These are phyloP conservation scores for Vicugna pacos DNA, from an alignment of 2,113 vertebrate species.

Conservation along the genomic window DNA sequence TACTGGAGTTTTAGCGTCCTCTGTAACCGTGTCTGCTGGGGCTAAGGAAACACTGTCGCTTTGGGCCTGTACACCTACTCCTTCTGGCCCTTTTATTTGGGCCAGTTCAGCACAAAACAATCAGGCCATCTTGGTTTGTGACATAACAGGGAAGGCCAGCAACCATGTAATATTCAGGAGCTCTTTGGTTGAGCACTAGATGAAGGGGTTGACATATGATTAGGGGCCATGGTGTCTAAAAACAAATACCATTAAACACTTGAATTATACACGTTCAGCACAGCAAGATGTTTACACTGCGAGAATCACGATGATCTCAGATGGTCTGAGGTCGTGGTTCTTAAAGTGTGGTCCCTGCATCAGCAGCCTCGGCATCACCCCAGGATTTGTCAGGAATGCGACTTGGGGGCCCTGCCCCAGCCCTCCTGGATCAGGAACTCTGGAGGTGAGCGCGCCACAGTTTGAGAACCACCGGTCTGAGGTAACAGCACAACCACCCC, in stretches of 20 bases:
- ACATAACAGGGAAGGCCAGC: neutral
- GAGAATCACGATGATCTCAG: constrained; percentile 16
- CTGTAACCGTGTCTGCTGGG: neutral
- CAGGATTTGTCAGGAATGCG: neutral
- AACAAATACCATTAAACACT: neutral
- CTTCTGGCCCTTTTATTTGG: neutral
- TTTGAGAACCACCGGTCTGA: neutral
- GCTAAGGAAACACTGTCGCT: neutral
- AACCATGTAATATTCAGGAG: neutral
- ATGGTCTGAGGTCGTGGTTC: neutral
- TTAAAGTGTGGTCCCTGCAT: neutral
- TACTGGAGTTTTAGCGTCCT: neutral
- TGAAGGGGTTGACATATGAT: constrained; percentile 50
- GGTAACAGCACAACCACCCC: neutral
- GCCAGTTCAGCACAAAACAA: neutral
- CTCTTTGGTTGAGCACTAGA: constrained; percentile 38
- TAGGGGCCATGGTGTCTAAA: neutral
- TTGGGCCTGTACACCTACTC: neutral
- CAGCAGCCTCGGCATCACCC: neutral
- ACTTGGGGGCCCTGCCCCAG: neutral
- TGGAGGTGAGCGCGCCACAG: neutral
- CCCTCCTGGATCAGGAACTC: neutral
- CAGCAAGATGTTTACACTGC: neutral
- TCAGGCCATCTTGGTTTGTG: neutral
- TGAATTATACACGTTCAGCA: neutral